Evolutionary conservation across 2,888 invertebrate genomes (phyloP).

Genomic region (Perithous albicinctus): DNA sequence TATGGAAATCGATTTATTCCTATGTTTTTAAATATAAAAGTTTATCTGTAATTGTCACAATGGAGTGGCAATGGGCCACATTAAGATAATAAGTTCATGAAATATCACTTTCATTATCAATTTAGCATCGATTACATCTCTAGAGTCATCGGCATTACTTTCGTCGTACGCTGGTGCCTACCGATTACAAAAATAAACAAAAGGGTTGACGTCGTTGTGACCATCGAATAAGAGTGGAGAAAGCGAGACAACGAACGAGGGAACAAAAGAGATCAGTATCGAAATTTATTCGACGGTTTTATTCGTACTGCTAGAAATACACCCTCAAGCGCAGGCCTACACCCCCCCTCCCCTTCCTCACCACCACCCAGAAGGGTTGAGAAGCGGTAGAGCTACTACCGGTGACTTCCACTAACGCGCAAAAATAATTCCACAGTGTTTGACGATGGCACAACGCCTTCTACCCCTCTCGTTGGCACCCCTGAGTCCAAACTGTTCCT

Average conservation of each 20-base stretch:
- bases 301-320: conserved; percentile 71
- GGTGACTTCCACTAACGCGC: conserved; percentile 70
- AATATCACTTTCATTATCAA: conserved; percentile 40
- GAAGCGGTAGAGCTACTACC: conserved; percentile 59
- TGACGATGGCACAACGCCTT: conserved; percentile 77
- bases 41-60: no score
- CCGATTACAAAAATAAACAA: conserved; percentile 59
- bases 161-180: conserved; percentile 22
- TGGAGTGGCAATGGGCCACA: neutral
- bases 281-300: conserved; percentile 83
- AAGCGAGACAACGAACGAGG: conserved; percentile 36
- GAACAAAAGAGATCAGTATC: conserved; percentile 80
- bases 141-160: conserved; percentile 44
- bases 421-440: conserved; percentile 84
- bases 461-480: conserved; percentile 70
- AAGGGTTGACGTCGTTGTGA: conserved; percentile 52
- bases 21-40: no score
- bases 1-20: no score
- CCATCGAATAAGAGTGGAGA: conserved; percentile 23
- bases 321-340: conserved; percentile 55
- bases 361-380: conserved; percentile 69
- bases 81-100: neutral
- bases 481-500: conserved; percentile 80
- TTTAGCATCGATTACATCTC: conserved; percentile 58
- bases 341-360: no score